Evolutionary conservation across 2,888 invertebrate species (phyloP).

Genomic region (Apotomis betuletana): DNA sequence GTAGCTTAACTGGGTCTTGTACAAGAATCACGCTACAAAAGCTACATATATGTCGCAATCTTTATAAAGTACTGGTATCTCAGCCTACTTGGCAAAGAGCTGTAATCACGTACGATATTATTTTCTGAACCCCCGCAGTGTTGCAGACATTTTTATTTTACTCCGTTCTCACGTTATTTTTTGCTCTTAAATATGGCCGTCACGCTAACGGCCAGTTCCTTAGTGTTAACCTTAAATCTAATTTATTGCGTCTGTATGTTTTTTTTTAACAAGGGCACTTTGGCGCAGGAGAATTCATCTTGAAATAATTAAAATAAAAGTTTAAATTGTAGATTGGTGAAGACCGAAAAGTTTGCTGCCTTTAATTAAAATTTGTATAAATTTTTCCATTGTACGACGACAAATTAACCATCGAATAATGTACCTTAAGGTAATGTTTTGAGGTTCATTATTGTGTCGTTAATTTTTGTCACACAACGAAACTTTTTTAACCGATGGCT

Average conservation of each 20-base stretch:
- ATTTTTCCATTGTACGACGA: too few relatives aligned
- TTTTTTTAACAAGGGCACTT: not conserved
- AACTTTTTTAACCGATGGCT: too few relatives aligned
- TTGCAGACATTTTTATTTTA: conserved; percentile 33
- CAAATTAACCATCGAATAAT: too few relatives aligned
- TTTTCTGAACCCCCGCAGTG: conserved; percentile 36
- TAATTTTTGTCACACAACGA: too few relatives aligned
- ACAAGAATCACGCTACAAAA: not conserved
- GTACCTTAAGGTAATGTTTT: too few relatives aligned
- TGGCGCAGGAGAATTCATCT: not conserved
- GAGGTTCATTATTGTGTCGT: too few relatives aligned
- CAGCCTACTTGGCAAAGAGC: conserved; percentile 33
- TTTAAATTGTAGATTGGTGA: too few relatives aligned
- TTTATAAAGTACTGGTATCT: conserved; percentile 13
- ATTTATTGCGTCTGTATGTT: not conserved
- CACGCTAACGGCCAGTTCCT: conserved; percentile 33
- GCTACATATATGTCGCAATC: conserved; percentile 8
- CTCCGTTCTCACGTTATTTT: conserved; percentile 34
- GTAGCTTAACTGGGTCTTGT: conserved; percentile 6
- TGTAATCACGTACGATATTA: conserved; percentile 41
- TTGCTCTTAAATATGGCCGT: conserved; percentile 37
- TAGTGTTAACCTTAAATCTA: conserved; percentile 16
- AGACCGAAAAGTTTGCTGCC: too few relatives aligned
- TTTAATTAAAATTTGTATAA: too few relatives aligned
- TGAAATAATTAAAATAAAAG: not conserved